Percentiles rank a stretch among this genome's conserved stretches.
These are phyloP conservation scores for Luperina testacea DNA, from an alignment of 2,888 invertebrate genomes.

Conservation along the genomic window DNA sequence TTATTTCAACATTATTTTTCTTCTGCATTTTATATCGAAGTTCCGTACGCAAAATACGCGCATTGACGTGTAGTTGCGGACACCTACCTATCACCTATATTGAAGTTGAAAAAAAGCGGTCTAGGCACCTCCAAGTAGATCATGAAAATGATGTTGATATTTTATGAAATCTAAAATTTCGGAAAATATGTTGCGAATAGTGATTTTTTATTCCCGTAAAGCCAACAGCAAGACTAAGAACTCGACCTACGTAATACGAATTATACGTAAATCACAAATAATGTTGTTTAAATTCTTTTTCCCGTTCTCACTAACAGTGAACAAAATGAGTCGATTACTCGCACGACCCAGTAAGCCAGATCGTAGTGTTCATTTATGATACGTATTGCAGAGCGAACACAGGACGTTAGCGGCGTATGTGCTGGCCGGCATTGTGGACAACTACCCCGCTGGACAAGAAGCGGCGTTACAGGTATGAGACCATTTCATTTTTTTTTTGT, in stretches of 20 bases:
- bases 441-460: constrained; percentile 96
- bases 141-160: not conserved
- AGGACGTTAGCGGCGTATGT: constrained; percentile 98
- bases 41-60: too few species aligned
- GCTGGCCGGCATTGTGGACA: constrained; percentile 97
- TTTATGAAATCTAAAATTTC: not conserved
- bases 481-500: too few species aligned
- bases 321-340: not conserved
- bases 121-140: not conserved
- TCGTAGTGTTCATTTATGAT: not conserved
- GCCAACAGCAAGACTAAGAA: not conserved
- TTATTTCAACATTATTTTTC: not conserved
- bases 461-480: constrained; percentile 92
- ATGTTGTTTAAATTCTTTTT: not conserved
- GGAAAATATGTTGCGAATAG: not conserved
- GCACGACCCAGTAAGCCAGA: not conserved
- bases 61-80: too few species aligned
- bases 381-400: constrained; percentile 92
- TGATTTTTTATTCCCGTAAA: not conserved
- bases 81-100: not conserved
- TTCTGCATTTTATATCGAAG: not conserved
- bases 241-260: too few species aligned
- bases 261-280: not conserved
- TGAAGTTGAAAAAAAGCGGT: not conserved
- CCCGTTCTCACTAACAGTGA: not conserved